Evolutionary conservation across 2,113 vertebrate species (phyloP).

Genomic region (Fulica atra): DNA sequence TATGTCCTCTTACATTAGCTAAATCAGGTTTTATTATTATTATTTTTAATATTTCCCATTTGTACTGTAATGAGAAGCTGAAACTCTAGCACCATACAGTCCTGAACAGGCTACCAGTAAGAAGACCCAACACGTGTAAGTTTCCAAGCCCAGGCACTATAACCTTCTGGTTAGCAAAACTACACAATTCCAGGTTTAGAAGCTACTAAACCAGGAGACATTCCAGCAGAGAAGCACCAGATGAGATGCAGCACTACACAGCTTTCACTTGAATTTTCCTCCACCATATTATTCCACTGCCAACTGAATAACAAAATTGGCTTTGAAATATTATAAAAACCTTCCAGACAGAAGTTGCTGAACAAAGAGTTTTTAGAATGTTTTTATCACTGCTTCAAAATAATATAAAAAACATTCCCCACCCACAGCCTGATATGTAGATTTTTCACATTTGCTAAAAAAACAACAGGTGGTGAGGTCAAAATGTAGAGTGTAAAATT

Average conservation of each 20-base stretch:
- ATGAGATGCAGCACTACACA: background rate
- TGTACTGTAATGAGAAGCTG: background rate
- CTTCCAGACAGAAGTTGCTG: background rate
- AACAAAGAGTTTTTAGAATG: background rate
- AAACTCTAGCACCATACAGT: background rate
- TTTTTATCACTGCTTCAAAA: background rate
- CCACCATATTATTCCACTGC: background rate
- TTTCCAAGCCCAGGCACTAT: background rate
- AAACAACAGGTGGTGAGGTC: conserved; percentile 39
- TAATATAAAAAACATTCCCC: background rate
- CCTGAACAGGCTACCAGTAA: background rate
- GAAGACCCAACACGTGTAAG: background rate
- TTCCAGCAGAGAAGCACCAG: background rate
- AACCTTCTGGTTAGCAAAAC: background rate
- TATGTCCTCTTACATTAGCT: background rate
- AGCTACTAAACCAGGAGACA: background rate
- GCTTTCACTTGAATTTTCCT: background rate
- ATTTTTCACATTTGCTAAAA: conserved; percentile 26
- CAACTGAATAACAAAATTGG: background rate
- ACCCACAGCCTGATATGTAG: background rate
- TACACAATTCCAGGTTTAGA: background rate
- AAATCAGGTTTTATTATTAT: background rate
- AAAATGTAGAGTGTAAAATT: conserved; percentile 1
- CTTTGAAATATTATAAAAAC: background rate
- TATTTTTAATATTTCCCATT: background rate